Conservation (phyloP, 2,113 vertebrate species). For the Mesoclemmys tuberculata region DNA sequence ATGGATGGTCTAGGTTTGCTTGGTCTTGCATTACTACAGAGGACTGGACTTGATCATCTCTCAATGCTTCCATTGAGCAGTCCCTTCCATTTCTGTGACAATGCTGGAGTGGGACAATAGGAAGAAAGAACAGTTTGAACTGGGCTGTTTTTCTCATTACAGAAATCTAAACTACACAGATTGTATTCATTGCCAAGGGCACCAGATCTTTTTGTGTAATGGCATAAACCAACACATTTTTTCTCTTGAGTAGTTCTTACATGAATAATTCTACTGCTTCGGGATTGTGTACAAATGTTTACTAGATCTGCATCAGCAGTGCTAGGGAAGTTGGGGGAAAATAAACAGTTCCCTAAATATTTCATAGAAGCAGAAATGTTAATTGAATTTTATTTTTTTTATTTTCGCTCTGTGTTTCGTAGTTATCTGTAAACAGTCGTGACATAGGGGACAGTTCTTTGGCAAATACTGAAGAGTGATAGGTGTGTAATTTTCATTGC, state of each 20-base stretch:
- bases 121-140: neutral
- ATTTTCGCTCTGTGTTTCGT: neutral
- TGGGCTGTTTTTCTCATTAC: neutral
- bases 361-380: conserved; percentile 42
- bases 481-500: conserved; percentile 42
- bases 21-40: neutral
- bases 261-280: conserved; percentile 9
- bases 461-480: conserved; percentile 25
- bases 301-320: conserved; percentile 49
- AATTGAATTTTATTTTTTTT: conserved; percentile 65
- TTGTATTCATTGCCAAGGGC: too few relatives aligned
- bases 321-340: conserved; percentile 56
- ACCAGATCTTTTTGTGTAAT: neutral
- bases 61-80: too few relatives aligned
- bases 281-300: conserved; percentile 39
- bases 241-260: neutral
- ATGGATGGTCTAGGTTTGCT: neutral
- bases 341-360: conserved; percentile 65
- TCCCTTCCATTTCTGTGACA: neutral
- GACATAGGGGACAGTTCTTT: conserved; percentile 7
- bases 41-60: neutral
- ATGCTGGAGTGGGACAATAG: neutral
- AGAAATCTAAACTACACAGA: neutral
- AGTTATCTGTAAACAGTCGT: conserved; percentile 59
- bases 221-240: conserved; percentile 2